These are phyloP conservation scores for Cryptoblepharus egeriae DNA, from an alignment of 2,797 vertebrate species.

Conservation along the genomic window DNA sequence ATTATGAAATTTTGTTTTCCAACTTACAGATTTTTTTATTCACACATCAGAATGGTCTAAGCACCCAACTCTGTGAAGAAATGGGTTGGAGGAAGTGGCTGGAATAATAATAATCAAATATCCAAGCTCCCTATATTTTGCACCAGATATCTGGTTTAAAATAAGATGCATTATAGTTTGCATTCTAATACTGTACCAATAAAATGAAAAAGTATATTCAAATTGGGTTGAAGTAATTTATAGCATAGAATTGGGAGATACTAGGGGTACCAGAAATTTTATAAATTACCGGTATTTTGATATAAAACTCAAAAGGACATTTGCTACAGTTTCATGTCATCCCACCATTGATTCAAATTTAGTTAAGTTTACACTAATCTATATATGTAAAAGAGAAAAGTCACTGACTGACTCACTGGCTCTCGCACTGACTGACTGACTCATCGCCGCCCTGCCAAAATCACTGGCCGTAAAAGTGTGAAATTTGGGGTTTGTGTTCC, in stretches of 20 bases:
- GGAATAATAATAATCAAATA: neutral
- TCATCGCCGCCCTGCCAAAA: too few relatives aligned
- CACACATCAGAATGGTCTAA: neutral
- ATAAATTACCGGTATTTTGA: too few relatives aligned
- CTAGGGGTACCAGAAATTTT: too few relatives aligned
- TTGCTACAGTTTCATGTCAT: neutral
- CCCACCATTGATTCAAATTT: neutral
- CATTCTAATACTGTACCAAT: conserved; percentile 12
- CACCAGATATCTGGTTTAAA: neutral
- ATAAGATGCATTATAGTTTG: neutral
- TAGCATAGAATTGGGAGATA: neutral
- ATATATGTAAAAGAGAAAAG: too few relatives aligned
- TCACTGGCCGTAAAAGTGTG: too few relatives aligned
- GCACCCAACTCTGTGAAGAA: neutral
- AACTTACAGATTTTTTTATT: neutral
- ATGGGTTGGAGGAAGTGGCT: neutral
- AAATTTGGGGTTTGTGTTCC: too few relatives aligned
- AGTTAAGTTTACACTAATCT: too few relatives aligned
- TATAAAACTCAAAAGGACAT: neutral
- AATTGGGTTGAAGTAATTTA: neutral
- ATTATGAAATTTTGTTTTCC: neutral
- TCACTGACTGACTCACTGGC: too few relatives aligned
- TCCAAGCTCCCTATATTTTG: neutral
- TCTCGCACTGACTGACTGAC: too few relatives aligned
- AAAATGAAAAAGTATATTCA: neutral